phyloP scores from a whole-genome alignment of 2,888 invertebrate species.

The Zygothrica quintamaculata region DNA sequence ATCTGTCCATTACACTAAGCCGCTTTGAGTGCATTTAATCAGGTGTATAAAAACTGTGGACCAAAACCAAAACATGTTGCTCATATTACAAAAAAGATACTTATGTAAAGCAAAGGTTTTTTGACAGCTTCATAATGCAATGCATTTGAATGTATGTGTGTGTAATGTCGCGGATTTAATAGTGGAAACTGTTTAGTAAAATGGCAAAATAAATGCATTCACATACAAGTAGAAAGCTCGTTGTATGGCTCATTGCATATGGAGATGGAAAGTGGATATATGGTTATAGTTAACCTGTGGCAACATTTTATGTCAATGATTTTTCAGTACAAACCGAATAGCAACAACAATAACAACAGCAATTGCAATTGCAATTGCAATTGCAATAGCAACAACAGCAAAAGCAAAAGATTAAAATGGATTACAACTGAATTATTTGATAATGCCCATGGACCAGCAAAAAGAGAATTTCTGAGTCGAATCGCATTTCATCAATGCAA shows the following conservation, averaged over 20 bases:
- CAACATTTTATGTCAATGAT: slow-evolving; percentile 42
- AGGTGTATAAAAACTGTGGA: too few species aligned
- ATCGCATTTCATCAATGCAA: slow-evolving; percentile 30
- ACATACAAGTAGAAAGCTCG: slow-evolving; percentile 22
- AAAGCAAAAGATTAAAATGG: slow-evolving; percentile 62
- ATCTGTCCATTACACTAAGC: slow-evolving; percentile 70
- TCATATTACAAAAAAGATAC: slow-evolving; percentile 43
- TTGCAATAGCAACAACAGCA: slow-evolving; percentile 5
- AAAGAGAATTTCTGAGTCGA: slow-evolving; percentile 2
- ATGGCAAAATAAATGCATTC: slow-evolving; percentile 62
- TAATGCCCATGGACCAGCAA: slow-evolving; percentile 48
- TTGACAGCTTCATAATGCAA: slow-evolving; percentile 65
- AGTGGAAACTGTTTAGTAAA: slow-evolving; percentile 66
- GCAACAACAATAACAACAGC: slow-evolving; percentile 1
- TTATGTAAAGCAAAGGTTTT: slow-evolving; percentile 49
- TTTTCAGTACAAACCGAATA: slow-evolving; percentile 21
- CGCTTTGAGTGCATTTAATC: slow-evolving; percentile 71
- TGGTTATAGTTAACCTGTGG: slow-evolving; percentile 32
- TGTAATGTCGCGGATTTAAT: slow-evolving; percentile 59
- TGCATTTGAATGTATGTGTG: slow-evolving; percentile 2
- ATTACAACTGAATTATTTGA: slow-evolving; percentile 79
- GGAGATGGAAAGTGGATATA: slow-evolving; percentile 8
- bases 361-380: not conserved
- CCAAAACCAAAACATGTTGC: too few species aligned
- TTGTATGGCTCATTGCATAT: not conserved